A percentile compares a stretch with the other conserved stretches of the same genome.
Evolutionary conservation across 1,140 invertebrate genomes (phyloP).

Genomic region (Drosophila varians): DNA sequence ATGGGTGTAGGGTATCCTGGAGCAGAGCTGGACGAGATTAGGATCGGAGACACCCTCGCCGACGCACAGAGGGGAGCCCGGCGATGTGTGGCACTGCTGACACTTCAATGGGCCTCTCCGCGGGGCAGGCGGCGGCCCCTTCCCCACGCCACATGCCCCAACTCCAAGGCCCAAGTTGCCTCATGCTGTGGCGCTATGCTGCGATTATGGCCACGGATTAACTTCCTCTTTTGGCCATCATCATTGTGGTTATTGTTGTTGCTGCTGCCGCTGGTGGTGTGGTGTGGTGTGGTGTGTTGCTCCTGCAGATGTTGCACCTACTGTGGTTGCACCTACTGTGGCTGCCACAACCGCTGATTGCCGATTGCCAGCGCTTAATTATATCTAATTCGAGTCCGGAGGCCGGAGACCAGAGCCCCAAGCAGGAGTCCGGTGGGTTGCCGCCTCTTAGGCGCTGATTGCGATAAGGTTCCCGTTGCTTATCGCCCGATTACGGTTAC

Average conservation of each 20-base stretch:
- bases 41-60: constrained; percentile 42
- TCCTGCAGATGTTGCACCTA: constrained; percentile 5
- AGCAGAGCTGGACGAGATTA: constrained; percentile 44
- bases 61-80: constrained; percentile 22
- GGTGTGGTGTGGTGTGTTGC: constrained; percentile 11
- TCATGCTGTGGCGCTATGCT: constrained; percentile 81
- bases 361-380: constrained; percentile 18
- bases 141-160: constrained; percentile 2
- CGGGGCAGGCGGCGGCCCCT: not conserved
- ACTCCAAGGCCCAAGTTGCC: constrained; percentile 34
- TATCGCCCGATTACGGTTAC: constrained; percentile 33
- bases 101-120: constrained; percentile 68
- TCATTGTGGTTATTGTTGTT: constrained; percentile 44
- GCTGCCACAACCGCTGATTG: constrained; percentile 4
- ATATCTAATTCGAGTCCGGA: constrained; percentile 24
- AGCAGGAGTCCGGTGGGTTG: constrained; percentile 7
- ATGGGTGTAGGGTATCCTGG: constrained; percentile 1
- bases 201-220: constrained; percentile 76
- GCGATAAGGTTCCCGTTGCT: constrained; percentile 1
- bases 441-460: constrained; percentile 52
- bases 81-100: constrained; percentile 63
- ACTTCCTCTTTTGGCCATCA: constrained; percentile 64
- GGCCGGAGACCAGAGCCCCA: no score
- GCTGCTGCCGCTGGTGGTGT: constrained; percentile 12
- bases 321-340: constrained; percentile 1